A percentile compares a stretch with the other conserved stretches of the same genome.
These are phyloP conservation scores for Pyrrhia umbra DNA, from an alignment of 2,888 invertebrate species.

Conservation along the genomic window DNA sequence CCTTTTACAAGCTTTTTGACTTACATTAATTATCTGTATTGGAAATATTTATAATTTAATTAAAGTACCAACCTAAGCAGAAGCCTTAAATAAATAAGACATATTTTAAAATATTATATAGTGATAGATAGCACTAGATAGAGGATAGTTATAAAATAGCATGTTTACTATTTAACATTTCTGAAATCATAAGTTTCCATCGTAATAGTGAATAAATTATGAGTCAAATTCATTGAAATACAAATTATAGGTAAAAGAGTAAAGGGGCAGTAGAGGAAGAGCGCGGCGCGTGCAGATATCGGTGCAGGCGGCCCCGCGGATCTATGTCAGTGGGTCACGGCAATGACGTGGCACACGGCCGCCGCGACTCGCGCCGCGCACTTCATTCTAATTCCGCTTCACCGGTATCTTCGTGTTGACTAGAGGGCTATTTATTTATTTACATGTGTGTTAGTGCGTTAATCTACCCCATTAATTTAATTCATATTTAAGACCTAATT, in stretches of 20 bases:
- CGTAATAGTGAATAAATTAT: conserved; percentile 37
- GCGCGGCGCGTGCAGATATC: conserved; percentile 87
- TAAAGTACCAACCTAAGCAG: background rate
- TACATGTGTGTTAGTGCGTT: conserved; percentile 54
- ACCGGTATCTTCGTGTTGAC: conserved; percentile 80
- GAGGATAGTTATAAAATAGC: conserved; percentile 22
- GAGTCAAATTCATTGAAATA: conserved; percentile 58
- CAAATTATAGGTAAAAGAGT: conserved; percentile 68
- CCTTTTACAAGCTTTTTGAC: conserved; percentile 5
- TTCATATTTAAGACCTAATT: conserved; percentile 39
- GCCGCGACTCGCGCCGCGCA: conserved; percentile 84
- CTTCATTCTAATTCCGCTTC: conserved; percentile 90
- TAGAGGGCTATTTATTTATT: conserved; percentile 64
- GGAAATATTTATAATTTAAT: background rate
- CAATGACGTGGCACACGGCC: conserved; percentile 91
- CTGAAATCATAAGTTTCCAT: conserved; percentile 23
- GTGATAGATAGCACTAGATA: background rate
- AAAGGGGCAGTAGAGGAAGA: conserved; percentile 81
- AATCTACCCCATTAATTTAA: conserved; percentile 44
- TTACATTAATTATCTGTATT: background rate
- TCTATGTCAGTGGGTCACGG: conserved; percentile 93
- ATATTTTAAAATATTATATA: conserved; percentile 14
- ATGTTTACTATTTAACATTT: conserved; percentile 16
- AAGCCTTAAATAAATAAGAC: conserved; percentile 12
- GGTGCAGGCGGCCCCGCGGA: conserved; percentile 91